Percentiles rank a stretch among this genome's conserved stretches.
These are phyloP conservation scores for Cynocephalus volans DNA, from an alignment of 2,113 vertebrate species.

Conservation along the genomic window DNA sequence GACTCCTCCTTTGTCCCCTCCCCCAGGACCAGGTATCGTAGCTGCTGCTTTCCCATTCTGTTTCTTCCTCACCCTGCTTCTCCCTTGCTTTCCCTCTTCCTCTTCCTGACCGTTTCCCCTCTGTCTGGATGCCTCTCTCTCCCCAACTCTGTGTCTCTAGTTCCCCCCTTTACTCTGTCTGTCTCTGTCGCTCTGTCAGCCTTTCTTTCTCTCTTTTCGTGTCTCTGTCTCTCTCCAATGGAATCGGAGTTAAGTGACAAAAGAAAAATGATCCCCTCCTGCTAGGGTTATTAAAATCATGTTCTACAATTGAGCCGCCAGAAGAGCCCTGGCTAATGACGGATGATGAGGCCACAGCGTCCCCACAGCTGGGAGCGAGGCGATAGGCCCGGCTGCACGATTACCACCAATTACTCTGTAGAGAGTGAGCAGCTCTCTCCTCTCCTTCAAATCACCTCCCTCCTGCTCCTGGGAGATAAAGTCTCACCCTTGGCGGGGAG, in stretches of 20 bases:
- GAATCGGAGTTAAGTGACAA: slow-evolving; percentile 90
- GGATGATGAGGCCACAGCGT: slow-evolving; percentile 89
- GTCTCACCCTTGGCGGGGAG: not conserved
- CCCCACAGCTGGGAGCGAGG: slow-evolving; percentile 85
- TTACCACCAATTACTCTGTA: slow-evolving; percentile 88
- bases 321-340: slow-evolving; percentile 89
- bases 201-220: slow-evolving; percentile 64
- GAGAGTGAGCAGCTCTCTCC: slow-evolving; percentile 81
- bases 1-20: accelerated
- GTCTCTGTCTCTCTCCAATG: slow-evolving; percentile 79
- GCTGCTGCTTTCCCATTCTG: not conserved
- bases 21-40: not conserved
- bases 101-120: not conserved
- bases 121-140: not conserved
- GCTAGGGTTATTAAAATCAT: slow-evolving; percentile 92
- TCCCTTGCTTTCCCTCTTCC: not conserved
- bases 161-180: not conserved
- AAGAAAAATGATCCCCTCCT: slow-evolving; percentile 91
- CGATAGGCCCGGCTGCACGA: slow-evolving; percentile 84
- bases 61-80: not conserved
- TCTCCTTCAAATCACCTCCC: slow-evolving; percentile 49
- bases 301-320: slow-evolving; percentile 90
- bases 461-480: slow-evolving; percentile 22
- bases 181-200: slow-evolving; percentile 6
- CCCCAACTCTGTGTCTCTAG: accelerated